Base-by-base conservation (phyloP, 1,140 invertebrate species). In the Danaus plexippus region DNA sequence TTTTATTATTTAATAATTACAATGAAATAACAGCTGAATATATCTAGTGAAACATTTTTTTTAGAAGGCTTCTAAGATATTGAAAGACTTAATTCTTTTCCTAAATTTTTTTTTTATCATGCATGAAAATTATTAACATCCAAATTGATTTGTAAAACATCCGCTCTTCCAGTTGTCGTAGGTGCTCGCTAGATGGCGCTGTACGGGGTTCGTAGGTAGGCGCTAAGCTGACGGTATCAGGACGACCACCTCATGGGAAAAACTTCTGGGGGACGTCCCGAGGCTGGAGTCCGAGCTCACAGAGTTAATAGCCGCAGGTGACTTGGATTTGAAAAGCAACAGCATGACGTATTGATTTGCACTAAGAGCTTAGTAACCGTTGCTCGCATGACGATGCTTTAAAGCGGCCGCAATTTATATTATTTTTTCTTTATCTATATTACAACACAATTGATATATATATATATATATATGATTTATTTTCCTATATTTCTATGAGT, bases 211-310 rank as follows among this genome's bases (percentile, higher is more conserved):
- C 61, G 72, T 66, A 67, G 64, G 59, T 72, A 71, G 64, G 63
- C 71, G 71, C 67, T 66, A 70, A 66, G 67, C 68, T 66, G 67
- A 58, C 68, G 71, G 71, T 71, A 52, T 66, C 54, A 48, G 61
- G 66, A 61, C 75, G 69, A 63, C 66, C 66, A 59, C 69, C 78
- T 75, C 73, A 86, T 86, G 83, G 83, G 83, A 64, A 86, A 86
- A 80, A 85, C 81, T 65, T 86, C 83, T 48, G 80, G 80, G 42
- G 80, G 83, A 52, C 78, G 80, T 22, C 69, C 73, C 62, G 82
- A 85, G 69, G 69, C 74, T 65, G 77, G 77, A 69, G 77, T 81
- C 54, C 73, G 80, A 60, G 60, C 75, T 54, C 83, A 80, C 65
- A 79, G 83, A 74, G 64, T 76, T 63, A 71, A 70, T 73, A 77